These are phyloP conservation scores for Sceloporus tristichus DNA, from an alignment of 2,113 vertebrate species.

Conservation along the genomic window DNA sequence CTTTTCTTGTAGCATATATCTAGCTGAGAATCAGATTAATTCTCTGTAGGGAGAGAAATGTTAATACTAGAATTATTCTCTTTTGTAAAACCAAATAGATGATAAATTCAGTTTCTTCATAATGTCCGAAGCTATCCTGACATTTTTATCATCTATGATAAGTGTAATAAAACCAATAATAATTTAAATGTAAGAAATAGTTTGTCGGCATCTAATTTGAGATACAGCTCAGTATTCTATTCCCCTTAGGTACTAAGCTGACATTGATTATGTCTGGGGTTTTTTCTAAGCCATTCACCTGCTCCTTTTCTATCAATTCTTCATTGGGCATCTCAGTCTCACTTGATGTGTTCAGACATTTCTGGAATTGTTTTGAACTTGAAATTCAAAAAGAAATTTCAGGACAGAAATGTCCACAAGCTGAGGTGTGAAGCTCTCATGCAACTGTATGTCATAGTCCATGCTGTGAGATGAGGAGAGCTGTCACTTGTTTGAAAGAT, in stretches of 20 bases:
- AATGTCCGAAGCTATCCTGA: rapidly evolving
- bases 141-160: rapidly evolving
- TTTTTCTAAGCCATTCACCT: slow-evolving; percentile 31
- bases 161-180: rapidly evolving
- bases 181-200: background rate
- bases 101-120: background rate
- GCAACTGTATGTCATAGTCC: too few relatives aligned
- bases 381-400: background rate
- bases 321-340: background rate
- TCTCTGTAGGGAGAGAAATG: background rate
- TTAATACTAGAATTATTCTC: rapidly evolving
- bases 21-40: background rate
- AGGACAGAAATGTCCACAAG: background rate
- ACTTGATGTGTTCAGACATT: background rate
- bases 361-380: background rate
- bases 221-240: background rate
- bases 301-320: slow-evolving; percentile 41
- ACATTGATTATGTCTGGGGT: background rate
- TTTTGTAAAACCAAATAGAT: background rate
- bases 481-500: background rate
- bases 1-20: too few relatives aligned
- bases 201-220: background rate
- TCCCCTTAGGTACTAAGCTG: background rate
- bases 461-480: background rate
- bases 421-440: too few relatives aligned